Conservation (phyloP, 1,140 invertebrate genomes). For the Hypothenemus hampei region DNA sequence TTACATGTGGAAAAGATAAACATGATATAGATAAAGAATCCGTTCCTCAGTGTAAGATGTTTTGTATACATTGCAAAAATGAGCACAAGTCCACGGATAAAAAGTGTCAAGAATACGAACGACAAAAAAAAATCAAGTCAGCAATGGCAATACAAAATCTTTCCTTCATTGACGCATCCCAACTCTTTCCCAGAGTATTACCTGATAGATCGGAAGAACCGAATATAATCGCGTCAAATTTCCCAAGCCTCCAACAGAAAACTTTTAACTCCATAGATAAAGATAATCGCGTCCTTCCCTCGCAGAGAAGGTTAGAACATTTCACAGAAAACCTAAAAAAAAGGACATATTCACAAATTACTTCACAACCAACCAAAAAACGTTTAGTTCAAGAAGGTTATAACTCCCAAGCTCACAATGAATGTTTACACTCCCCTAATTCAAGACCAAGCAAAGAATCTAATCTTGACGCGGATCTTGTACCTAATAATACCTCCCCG, state of each 20-base stretch:
- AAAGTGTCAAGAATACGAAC: conserved; percentile 9
- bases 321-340: neutral
- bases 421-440: conserved; percentile 5
- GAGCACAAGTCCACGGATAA: conserved; percentile 5
- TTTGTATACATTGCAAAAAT: conserved; percentile 8
- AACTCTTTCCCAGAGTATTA: neutral
- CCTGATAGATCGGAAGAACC: neutral
- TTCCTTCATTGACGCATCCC: conserved; percentile 7
- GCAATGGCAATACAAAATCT: conserved; percentile 21
- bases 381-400: conserved; percentile 7
- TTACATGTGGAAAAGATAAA: conserved; percentile 3
- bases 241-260: conserved; percentile 1
- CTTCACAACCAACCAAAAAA: conserved; percentile 1
- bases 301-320: conserved; percentile 2
- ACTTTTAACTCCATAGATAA: neutral
- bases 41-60: neutral
- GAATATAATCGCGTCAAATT: conserved; percentile 5
- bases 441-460: conserved; percentile 1
- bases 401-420: conserved; percentile 2
- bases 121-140: conserved; percentile 18
- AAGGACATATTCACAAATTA: conserved; percentile 4
- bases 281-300: neutral
- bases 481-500: no score
- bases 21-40: neutral
- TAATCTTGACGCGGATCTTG: neutral